Evolutionary conservation across 2,888 invertebrate species (phyloP), one percentile per base, ranked within the genome.

Genomic region (Helobdella robusta): DNA sequence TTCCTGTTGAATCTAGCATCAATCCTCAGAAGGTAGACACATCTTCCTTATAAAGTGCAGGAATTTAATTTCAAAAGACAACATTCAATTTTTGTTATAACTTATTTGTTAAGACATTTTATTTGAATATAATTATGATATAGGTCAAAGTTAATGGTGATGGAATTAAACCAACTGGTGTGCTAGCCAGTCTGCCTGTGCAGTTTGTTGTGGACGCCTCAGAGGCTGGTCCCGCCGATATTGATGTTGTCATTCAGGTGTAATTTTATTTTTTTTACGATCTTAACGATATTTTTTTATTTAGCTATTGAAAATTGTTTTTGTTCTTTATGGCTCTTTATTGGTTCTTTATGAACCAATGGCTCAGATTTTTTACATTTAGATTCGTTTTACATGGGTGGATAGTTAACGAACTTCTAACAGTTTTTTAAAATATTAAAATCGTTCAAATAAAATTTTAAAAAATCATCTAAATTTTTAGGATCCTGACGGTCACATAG

Each of bases 11-110:
- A 20, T 34, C 54, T n/a, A 25, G 11, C 25, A 3, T 50, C 20
- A 40, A 64, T 23, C 40, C 64, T 23, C 34, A 23, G 25, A 64
- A 64, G 80, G 86, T 91, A 18, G 1, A 18, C 20, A 40, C 5
- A 23, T 50, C 52, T 52, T 50, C n/a, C 8, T 60, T 60, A 11
- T 23, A 62, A 20, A n/a, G 40, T 18, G 6, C 3, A 3, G 25
- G 15, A 25, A 59, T 59, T 59, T 35, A 1, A 6, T 20, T 8
- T 35, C 8, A 35, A 32, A n/a, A 36, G 32, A 1, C n/a, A 35
- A 59, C 18, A 5, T 32, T 35, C 25, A 20, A 5, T 4, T 35
- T n/a, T 23, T 23, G 1, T 59, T n/a, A 56, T 56, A n/a, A n/a
- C n/a, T n/a, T n/a, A n/a, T n/a, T n/a, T n/a, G n/a, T n/a, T n/a